Evolutionary conservation across 1,140 invertebrate species (phyloP).

Genomic region (Cotesia vestalis): DNA sequence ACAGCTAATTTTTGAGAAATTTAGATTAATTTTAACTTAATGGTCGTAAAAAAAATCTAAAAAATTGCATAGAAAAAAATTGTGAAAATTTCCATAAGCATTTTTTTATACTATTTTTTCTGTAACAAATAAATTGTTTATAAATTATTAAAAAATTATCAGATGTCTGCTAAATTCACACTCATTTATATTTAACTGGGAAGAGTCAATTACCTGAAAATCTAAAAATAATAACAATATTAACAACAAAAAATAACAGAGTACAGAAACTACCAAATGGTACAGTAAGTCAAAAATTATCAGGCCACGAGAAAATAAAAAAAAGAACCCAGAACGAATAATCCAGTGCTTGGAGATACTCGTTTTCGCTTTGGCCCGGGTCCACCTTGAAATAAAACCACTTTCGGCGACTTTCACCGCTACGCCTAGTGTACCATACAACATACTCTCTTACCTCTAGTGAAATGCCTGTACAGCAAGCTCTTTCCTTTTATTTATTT

Average conservation of each 20-base stretch:
- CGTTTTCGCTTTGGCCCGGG: conserved; percentile 33
- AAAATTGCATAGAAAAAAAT: too few species aligned
- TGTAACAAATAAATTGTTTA: too few species aligned
- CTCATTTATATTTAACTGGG: too few species aligned
- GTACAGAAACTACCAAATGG: background rate
- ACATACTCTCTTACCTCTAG: conserved; percentile 9
- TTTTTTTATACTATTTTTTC: too few species aligned
- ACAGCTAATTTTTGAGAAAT: too few species aligned
- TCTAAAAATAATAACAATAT: background rate
- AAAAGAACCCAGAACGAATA: conserved; percentile 27
- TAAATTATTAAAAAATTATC: too few species aligned
- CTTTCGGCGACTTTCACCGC: conserved; percentile 52
- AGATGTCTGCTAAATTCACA: too few species aligned
- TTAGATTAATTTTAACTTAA: too few species aligned
- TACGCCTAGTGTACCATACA: conserved; percentile 41
- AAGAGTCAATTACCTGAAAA: too few species aligned
- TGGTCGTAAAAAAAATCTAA: too few species aligned
- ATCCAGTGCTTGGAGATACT: conserved; percentile 18
- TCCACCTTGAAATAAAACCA: conserved; percentile 34
- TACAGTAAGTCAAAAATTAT: conserved; percentile 10
- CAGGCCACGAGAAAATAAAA: conserved; percentile 25
- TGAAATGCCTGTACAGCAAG: too few species aligned
- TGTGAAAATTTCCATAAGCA: too few species aligned
- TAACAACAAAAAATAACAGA: background rate
- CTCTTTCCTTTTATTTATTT: conserved; percentile 1